Percentiles rank a stretch among this genome's conserved stretches.
phyloP scores from a whole-genome alignment of 1,140 invertebrate species.

The Fopius arisanus region DNA sequence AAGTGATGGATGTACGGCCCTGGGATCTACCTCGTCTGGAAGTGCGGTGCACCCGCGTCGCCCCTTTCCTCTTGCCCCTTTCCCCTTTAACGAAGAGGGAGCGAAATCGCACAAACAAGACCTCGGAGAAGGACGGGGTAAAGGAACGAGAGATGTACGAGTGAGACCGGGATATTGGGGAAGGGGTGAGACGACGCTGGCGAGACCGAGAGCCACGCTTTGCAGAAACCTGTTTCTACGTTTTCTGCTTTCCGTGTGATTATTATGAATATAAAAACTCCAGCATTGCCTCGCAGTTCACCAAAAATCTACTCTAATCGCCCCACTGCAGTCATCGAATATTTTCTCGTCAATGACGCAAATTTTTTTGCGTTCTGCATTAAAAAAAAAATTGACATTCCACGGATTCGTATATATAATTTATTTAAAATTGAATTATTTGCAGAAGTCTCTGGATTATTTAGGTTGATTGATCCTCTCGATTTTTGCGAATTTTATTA shows the following conservation, averaged over 20 bases:
- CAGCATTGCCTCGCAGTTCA: not conserved
- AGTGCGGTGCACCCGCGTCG: slow-evolving; percentile 57
- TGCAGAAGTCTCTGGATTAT: too few species aligned
- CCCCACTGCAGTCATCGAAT: too few species aligned
- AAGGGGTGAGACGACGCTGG: slow-evolving; percentile 20
- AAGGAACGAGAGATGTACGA: slow-evolving; percentile 56
- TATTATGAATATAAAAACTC: slow-evolving; percentile 46
- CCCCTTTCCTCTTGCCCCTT: slow-evolving; percentile 35
- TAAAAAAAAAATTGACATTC: too few species aligned
- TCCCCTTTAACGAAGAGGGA: slow-evolving; percentile 40
- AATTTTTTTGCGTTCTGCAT: too few species aligned
- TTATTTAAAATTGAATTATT: too few species aligned
- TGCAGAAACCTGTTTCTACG: slow-evolving; percentile 52
- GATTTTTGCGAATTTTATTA: too few species aligned
- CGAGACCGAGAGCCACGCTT: slow-evolving; percentile 3
- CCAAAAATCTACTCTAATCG: not conserved
- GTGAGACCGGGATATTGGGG: slow-evolving; percentile 22
- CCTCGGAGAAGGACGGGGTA: slow-evolving; percentile 45
- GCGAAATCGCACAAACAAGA: slow-evolving; percentile 62
- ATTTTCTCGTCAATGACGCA: too few species aligned
- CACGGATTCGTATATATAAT: too few species aligned
- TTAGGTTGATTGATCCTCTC: too few species aligned
- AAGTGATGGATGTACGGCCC: slow-evolving; percentile 41
- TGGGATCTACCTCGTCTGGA: slow-evolving; percentile 57
- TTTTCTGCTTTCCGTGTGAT: slow-evolving; percentile 59